phyloP scores from a whole-genome alignment of 2,113 vertebrate genomes.

The Formicarius rufipectus region DNA sequence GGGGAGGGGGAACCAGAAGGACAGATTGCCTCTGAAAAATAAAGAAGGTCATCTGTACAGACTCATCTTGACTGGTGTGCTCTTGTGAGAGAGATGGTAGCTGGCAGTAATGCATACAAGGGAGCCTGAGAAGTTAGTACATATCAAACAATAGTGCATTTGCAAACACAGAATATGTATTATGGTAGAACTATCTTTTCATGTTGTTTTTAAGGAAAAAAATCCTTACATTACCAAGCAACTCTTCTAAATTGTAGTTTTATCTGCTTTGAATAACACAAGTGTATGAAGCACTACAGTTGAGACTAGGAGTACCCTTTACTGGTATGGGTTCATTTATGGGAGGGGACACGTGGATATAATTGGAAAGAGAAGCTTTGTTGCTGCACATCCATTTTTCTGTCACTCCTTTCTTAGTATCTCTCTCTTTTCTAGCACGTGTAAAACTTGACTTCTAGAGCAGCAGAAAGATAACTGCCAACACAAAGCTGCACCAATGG shows the following conservation, averaged over 20 bases:
- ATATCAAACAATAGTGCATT: not conserved
- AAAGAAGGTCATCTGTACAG: not conserved
- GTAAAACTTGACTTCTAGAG: not conserved
- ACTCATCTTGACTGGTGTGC: not conserved
- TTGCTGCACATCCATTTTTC: not conserved
- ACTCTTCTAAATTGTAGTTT: not conserved
- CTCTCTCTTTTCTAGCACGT: not conserved
- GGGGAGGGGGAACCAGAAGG: not conserved
- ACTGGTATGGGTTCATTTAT: not conserved
- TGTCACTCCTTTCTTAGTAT: not conserved
- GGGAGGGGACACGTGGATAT: not conserved
- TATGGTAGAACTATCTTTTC: not conserved
- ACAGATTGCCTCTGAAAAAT: slow-evolving; percentile 10
- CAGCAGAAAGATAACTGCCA: not conserved
- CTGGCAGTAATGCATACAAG: not conserved
- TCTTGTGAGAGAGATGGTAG: not conserved
- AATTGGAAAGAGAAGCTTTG: not conserved
- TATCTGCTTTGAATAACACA: not conserved
- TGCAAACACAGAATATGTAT: not conserved
- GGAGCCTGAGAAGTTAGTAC: not conserved
- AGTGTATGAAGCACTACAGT: not conserved
- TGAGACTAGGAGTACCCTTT: not conserved
- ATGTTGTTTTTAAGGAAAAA: not conserved
- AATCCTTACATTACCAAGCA: not conserved
- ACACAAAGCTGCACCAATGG: not conserved